Base-by-base conservation (phyloP, 2,797 vertebrate genomes). In the Bovichtus diacanthus region DNA sequence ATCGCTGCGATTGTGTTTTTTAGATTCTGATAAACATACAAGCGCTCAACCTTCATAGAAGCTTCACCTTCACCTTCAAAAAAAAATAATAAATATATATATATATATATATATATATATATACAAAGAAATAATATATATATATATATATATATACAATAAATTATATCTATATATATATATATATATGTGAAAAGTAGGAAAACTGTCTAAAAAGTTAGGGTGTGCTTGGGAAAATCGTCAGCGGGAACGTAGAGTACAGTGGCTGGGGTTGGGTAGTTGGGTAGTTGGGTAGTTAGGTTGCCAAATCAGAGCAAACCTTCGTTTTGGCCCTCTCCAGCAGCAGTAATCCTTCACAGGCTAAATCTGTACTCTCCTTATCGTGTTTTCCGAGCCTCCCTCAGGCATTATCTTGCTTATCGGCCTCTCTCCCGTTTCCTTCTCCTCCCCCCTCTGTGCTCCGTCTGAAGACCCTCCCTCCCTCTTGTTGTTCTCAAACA, bases 321-420 rank as follows among this genome's bases (percentile, higher is more conserved):
- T 18, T 50, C 15, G 3, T 18, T 39, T 3, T 18, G 19, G 2
- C 29, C 8, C 23, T 55, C 50, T 66, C 31, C 3, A 27, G 41
- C 11, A 53, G 23, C 16, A 47, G 19, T 39, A 9, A 23, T 1
- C 50, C 55, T 47, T 46, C 31, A 7, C 60, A n/a, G 27, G 62
- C 75, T 46, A 43, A 69, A 67, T 70, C 61, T 55, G 73, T 1
- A 19, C 68, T 56, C 19, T 2, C 34, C 29, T 63, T 63, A 65
- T 76, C 84, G 27, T 58, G 70, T 76, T 69, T 76, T 70, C 43
- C 25, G 0, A 29, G 56, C 50, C 55, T 60, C 66, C 41, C 44
- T 46, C 34, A 1, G 23, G 5, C 38, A 3, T 23, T 64, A 5
- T 72, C 68, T 5, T 39, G 15, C 54, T 83, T 80, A 83, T 78